Base-by-base conservation (phyloP, 2,113 vertebrate species). In the Myodes glareolus region DNA sequence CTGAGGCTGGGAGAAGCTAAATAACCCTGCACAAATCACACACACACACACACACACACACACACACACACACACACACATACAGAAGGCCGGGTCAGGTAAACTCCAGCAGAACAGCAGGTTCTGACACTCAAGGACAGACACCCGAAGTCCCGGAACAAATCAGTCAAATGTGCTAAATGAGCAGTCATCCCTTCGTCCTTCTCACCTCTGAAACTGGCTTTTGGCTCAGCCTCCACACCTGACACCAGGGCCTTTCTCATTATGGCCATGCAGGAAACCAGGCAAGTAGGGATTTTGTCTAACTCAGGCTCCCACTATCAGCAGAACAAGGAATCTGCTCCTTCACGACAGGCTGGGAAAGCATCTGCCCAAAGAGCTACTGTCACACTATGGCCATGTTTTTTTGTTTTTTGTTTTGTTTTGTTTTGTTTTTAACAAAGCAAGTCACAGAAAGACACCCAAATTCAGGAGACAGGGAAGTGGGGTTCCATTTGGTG, bases 101-200 rank as follows among this genome's bases (percentile, higher is more conserved):
- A 2, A 39, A 52, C 65, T 50, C 19, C 10, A 13, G 67, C 67
- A 33, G 5, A 47, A 33, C 55, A 47, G 5, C 27, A 36, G 88
- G 58, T 39, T 52, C 55, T 63, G 73, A 94, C 55, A 55, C 31
- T 36, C 31, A n/a, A 61, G 76, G 50, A 68, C 4, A 16, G 17
- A 58, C 8, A 0, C 50, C 5, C 0, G 10, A 89, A 50, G 7
- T 42, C n/a, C 17, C n/a, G 2, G 7, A 72, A 31, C 52, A 61
- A n/a, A 9, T 7, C 33, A 39, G 45, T 19, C 61, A 65, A 19
- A 63, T 78, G 31, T 33, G 23, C 58, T 36, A 42, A 77, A 9
- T 3, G 19, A 65, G 63, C 27, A 23, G 47, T 19, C 23, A 23
- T 81, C 0, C 0, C 21, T 61, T 39, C 11, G 3, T 0, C 80